These are phyloP conservation scores for Drosophila bifasciata DNA, from an alignment of 1,140 invertebrate genomes.

Conservation along the genomic window DNA sequence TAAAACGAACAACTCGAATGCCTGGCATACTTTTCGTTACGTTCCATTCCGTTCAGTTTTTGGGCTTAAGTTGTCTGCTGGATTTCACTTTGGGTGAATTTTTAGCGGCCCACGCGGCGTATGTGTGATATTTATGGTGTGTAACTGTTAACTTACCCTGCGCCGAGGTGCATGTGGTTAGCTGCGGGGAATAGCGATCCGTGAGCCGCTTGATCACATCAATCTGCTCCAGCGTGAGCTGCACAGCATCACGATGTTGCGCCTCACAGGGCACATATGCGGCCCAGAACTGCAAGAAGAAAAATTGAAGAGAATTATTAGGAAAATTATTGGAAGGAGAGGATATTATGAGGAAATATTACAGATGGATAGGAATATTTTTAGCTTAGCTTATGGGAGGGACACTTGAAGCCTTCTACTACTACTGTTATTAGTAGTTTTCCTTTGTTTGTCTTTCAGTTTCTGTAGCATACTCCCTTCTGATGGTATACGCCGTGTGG, in stretches of 20 bases:
- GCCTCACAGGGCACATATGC: conserved; percentile 94
- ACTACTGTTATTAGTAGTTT: too few species aligned
- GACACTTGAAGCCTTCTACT: too few species aligned
- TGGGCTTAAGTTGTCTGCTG: conserved; percentile 12
- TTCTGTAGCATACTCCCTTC: too few species aligned
- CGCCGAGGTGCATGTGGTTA: conserved; percentile 88
- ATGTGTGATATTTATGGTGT: conserved; percentile 39
- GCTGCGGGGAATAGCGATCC: conserved; percentile 87
- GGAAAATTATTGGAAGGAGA: too few species aligned
- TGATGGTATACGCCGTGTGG: too few species aligned
- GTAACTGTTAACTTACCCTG: conserved; percentile 85
- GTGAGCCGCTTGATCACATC: conserved; percentile 92
- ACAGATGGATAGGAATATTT: background rate
- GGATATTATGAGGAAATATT: too few species aligned
- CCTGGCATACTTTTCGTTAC: conserved; percentile 29
- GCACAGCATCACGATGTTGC: conserved; percentile 92
- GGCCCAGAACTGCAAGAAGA: conserved; percentile 91
- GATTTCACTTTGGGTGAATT: background rate
- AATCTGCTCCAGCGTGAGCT: conserved; percentile 92
- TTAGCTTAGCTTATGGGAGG: background rate
- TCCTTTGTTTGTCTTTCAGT: too few species aligned
- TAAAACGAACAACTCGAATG: conserved; percentile 32
- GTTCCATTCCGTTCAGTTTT: conserved; percentile 27
- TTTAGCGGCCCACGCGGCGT: conserved; percentile 42
- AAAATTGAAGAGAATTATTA: too few species aligned